Evolutionary conservation across 2,888 invertebrate genomes (phyloP), one percentile per base, ranked within the genome.

Genomic region (Merodon equestris): DNA sequence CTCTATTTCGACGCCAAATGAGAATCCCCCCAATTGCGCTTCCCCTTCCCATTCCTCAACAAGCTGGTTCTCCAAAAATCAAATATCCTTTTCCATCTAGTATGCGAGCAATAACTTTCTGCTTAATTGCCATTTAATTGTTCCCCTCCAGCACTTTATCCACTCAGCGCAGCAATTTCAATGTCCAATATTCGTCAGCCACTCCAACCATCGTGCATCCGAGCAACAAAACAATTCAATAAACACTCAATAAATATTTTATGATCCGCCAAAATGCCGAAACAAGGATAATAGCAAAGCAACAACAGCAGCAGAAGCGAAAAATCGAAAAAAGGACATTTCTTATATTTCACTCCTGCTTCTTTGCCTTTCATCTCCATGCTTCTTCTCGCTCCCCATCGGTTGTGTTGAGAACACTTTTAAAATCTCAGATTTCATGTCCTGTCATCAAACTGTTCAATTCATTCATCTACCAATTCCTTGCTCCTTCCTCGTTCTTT

Each of bases 211-310:
- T 1, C 13, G 27, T 40, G 19, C 40, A 50, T 47, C 54, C 47
- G 15, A 70, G 42, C 42, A 71, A 56, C 71, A 71, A 57, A 81
- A 58, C 76, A 76, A 86, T 85, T 87, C 86, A 87, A 87, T 87
- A 87, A 87, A 87, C 86, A 87, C 87, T 86, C 88, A 84, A 87
- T 88, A 87, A 87, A 87, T 85, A 84, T 88, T 88, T 87, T 88
- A 87, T 86, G 85, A 64, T 74, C 64, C 45, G 47, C 34, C 36
- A 48, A 74, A 79, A 70, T 61, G 66, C 58, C 70, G 64, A 74
- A 74, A 61, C 73, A 63, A 58, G 60, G 51, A 68, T 40, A 60
- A 53, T 42, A 60, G 19, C 19, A 48, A 57, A 10, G 10, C 38
- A 61, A 18, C 9, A 68, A 38, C 18, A 58, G 42, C 36, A 48